A percentile compares a stretch with the other conserved stretches of the same genome.
phyloP scores from a whole-genome alignment of 2,888 invertebrate genomes.

The Lymantria dispar region DNA sequence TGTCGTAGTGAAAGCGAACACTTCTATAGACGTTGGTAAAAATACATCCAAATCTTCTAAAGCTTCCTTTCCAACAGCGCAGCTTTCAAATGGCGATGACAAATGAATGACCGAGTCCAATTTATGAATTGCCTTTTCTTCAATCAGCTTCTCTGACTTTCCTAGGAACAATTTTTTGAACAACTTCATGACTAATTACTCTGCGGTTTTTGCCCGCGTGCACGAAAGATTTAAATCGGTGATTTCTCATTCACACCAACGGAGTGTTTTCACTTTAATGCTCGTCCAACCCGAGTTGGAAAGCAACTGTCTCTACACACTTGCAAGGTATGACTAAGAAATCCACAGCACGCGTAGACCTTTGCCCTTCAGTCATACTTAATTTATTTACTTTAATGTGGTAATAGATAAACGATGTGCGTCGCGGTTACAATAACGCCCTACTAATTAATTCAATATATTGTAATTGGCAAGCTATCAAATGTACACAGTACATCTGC shows the following conservation, averaged over 20 bases:
- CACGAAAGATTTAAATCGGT: constrained; percentile 83
- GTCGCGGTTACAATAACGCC: constrained; percentile 60
- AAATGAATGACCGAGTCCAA: constrained; percentile 38
- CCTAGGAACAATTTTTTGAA: constrained; percentile 84
- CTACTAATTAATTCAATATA: constrained; percentile 58
- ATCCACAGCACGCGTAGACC: constrained; percentile 70
- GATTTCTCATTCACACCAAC: constrained; percentile 82
- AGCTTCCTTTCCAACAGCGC: constrained; percentile 28
- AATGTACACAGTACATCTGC: neutral
- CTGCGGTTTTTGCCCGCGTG: constrained; percentile 84
- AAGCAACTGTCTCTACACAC: constrained; percentile 44
- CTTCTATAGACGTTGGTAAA: constrained; percentile 39
- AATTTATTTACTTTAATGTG: constrained; percentile 69
- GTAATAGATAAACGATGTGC: constrained; percentile 60
- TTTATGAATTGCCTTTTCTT: constrained; percentile 30
- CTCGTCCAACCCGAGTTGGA: constrained; percentile 41
- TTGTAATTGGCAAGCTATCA: constrained; percentile 25
- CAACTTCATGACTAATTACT: constrained; percentile 84
- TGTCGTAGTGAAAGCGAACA: constrained; percentile 65
- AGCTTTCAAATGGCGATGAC: constrained; percentile 18
- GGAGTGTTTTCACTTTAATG: constrained; percentile 22
- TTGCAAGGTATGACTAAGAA: constrained; percentile 40
- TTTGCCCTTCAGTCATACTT: constrained; percentile 71
- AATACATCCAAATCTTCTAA: constrained; percentile 31
- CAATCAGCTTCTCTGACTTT: constrained; percentile 74